Conservation (phyloP, 2,797 vertebrate species). For the Basileuterus tristriatus region DNA sequence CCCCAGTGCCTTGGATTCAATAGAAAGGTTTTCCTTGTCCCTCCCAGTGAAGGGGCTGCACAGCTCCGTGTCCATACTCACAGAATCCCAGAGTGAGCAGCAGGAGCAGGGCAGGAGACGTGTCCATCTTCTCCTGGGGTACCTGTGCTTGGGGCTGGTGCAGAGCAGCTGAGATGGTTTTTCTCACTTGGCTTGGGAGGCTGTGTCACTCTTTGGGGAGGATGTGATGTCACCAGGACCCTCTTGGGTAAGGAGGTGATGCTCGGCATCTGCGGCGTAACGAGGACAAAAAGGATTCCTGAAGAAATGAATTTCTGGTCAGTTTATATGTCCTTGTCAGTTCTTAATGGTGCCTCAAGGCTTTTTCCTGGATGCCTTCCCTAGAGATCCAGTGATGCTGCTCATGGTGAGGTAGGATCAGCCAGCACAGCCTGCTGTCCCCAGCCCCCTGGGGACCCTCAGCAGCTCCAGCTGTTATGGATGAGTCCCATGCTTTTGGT, state of each 20-base stretch:
- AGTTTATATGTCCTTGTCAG: fast-evolving
- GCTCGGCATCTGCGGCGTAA: not conserved
- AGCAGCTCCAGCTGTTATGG: not conserved
- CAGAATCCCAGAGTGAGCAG: not conserved
- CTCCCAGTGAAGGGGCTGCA: too few species aligned
- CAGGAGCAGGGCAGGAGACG: not conserved
- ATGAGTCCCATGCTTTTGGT: fast-evolving
- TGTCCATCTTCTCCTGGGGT: not conserved
- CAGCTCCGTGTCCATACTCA: too few species aligned
- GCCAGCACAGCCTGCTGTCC: not conserved
- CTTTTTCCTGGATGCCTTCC: fast-evolving
- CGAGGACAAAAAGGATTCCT: not conserved
- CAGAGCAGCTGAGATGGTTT: not conserved
- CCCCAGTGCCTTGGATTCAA: too few species aligned
- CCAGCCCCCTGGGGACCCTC: fast-evolving
- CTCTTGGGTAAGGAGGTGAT: not conserved
- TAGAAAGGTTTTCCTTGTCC: too few species aligned
- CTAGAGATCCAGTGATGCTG: not conserved
- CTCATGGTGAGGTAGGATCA: not conserved
- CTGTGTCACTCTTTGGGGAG: not conserved
- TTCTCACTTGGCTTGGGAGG: not conserved
- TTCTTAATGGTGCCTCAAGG: not conserved
- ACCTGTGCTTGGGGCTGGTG: not conserved
- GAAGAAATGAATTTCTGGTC: not conserved
- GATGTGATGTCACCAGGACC: constrained; percentile 49